Conservation (phyloP, 2,797 vertebrate species). For the Taenioides sp. region DNA sequence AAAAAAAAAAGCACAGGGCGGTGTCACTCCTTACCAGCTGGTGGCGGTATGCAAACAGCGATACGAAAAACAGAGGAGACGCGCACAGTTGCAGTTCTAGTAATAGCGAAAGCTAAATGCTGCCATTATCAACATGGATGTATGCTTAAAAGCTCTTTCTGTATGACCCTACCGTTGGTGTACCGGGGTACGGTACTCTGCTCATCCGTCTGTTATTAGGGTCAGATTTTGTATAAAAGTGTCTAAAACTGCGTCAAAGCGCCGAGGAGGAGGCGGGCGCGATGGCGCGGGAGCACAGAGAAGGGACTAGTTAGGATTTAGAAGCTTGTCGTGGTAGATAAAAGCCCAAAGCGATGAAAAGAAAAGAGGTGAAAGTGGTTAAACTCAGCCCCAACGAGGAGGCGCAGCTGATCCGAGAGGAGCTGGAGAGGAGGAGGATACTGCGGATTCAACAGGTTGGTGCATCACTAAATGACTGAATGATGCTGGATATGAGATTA, state of each 20-base stretch:
- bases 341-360: constrained; percentile 78
- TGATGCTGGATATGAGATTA: background rate
- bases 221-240: background rate
- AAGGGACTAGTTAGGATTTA: background rate
- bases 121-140: background rate
- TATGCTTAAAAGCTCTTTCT: background rate
- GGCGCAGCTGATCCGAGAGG: constrained; percentile 85
- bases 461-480: background rate
- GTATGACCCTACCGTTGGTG: background rate
- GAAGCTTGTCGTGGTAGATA: background rate
- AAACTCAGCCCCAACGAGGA: constrained; percentile 91
- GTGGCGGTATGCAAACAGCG: background rate
- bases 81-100: background rate
- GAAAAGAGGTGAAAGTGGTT: constrained; percentile 75
- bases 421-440: constrained; percentile 87
- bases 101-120: background rate
- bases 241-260: background rate
- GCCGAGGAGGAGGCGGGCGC: background rate
- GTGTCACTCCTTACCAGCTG: background rate
- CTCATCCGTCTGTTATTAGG: background rate
- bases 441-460: constrained; percentile 89
- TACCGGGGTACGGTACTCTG: background rate
- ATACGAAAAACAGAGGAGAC: background rate
- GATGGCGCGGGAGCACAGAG: background rate
- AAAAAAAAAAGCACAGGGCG: too few relatives aligned